Percentiles rank a stretch among this genome's conserved stretches.
Conservation (phyloP, 2,888 invertebrate species). For the Campoletis raptor region DNA sequence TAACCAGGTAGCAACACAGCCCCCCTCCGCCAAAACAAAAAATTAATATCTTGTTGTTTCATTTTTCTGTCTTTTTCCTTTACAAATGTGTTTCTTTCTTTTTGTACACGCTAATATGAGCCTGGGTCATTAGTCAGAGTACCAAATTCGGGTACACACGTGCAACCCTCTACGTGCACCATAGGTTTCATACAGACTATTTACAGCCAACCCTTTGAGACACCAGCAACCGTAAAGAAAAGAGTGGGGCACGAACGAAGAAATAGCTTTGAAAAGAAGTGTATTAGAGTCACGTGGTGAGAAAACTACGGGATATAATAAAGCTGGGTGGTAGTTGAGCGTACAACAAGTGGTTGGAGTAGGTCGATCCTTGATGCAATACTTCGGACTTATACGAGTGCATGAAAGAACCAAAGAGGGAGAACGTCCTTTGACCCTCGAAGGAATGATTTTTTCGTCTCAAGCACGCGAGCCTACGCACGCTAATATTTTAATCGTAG, state of each 20-base stretch:
- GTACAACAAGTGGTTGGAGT: constrained; percentile 64
- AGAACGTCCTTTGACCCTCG: constrained; percentile 54
- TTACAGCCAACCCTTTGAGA: constrained; percentile 46
- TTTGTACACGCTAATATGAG: background rate
- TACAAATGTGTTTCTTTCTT: background rate
- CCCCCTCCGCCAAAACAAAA: background rate
- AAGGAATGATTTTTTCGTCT: constrained; percentile 30
- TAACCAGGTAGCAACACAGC: background rate
- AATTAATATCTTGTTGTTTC: background rate
- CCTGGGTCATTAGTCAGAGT: constrained; percentile 52
- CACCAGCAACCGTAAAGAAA: constrained; percentile 16
- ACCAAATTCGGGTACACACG: constrained; percentile 53
- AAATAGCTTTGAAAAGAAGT: constrained; percentile 42
- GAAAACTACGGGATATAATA: constrained; percentile 49
- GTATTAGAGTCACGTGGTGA: constrained; percentile 63
- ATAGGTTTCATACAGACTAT: constrained; percentile 46
- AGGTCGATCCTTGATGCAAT: constrained; percentile 24
- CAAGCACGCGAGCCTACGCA: constrained; percentile 13
- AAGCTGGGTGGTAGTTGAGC: constrained; percentile 46
- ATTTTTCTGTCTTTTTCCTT: background rate
- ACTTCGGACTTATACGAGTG: background rate
- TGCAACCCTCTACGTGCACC: background rate
- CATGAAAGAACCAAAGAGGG: background rate
- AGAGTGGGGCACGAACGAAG: constrained; percentile 6
- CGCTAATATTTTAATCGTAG: constrained; percentile 61